Base-by-base conservation (phyloP, 2,888 invertebrate species). In the Latrodectus hesperus region DNA sequence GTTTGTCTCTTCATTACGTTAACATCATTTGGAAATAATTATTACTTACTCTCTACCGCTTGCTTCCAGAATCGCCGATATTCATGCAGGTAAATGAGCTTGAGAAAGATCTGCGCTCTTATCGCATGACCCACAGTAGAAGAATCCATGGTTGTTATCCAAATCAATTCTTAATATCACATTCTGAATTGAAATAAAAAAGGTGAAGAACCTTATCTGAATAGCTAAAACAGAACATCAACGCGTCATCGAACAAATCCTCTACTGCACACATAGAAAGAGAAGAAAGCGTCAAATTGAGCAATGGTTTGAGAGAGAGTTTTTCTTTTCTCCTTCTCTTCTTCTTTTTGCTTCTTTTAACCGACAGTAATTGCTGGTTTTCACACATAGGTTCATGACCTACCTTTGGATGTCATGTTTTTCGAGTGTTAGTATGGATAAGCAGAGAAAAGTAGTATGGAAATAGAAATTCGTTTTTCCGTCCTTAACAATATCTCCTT, bases 331-430 rank as follows among this genome's bases (percentile, higher is more conserved):
- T 22, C 22, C 22, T 22, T 22, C 22, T 22, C 22, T 22, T 22
- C 22, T 22, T 78, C 68, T 75, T 68, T 72, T 78, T 75, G 65
- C 60, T 11, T 16, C 64, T 51, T 68, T 72, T 67, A 26, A 73
- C 70, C 38, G 75, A 79, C 85, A 85, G 84, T 84, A 84, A 84
- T 84, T 84, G 79, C 79, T 85, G 64, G 74, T 85, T 73, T 79
- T 85, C 85, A 79, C 72, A 67, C 74, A 67, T 60, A 9, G 60
- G 74, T 73, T 85, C 85, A 72, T 65, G 75, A 85, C 79, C 85
- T 75, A 38, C 6, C 22, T 73, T 73, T 71, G n/a, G 17, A 22
- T 49, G 38, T 4, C 22, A 11, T 74, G 53, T 74, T 74, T 53
- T 26, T 17, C 26, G 22, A 74, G n/a, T 22, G 22, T 22, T 22